These are phyloP conservation scores for Ephestia elutella DNA, from an alignment of 1,140 invertebrate genomes.

Conservation along the genomic window DNA sequence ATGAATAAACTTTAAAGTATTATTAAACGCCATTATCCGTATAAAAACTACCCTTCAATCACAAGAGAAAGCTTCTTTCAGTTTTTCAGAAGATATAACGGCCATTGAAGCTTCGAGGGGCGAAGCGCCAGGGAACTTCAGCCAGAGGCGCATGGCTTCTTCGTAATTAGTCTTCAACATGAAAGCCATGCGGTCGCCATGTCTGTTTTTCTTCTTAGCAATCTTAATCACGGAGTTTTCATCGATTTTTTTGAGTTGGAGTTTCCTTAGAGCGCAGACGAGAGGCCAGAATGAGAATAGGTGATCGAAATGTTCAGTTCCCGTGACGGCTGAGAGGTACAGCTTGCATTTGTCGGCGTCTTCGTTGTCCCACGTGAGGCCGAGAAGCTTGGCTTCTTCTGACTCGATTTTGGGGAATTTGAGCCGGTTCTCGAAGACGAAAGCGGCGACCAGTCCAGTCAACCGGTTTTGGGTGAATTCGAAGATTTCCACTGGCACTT, in stretches of 20 bases:
- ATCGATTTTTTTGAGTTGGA: slow-evolving; percentile 44
- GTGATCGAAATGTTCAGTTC: slow-evolving; percentile 43
- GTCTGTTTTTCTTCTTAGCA: slow-evolving; percentile 43
- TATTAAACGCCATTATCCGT: too few species aligned
- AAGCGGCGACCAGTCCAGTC: slow-evolving; percentile 40
- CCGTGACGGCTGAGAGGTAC: slow-evolving; percentile 44
- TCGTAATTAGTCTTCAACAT: slow-evolving; percentile 28
- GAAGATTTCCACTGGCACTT: slow-evolving; percentile 28
- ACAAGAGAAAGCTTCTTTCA: slow-evolving; percentile 14
- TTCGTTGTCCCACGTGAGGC: slow-evolving; percentile 41
- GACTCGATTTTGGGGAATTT: slow-evolving; percentile 31
- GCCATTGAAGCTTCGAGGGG: slow-evolving; percentile 16
- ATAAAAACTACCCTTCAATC: not conserved
- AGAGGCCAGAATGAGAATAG: slow-evolving; percentile 50
- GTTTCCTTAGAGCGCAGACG: slow-evolving; percentile 44
- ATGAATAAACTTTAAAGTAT: too few species aligned
- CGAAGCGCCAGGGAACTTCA: slow-evolving; percentile 24
- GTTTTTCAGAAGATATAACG: not conserved
- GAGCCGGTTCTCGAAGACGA: slow-evolving; percentile 38
- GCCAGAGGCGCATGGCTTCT: slow-evolving; percentile 27
- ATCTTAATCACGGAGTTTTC: slow-evolving; percentile 39
- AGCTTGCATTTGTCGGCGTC: slow-evolving; percentile 28
- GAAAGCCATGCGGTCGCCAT: slow-evolving; percentile 28
- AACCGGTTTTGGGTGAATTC: slow-evolving; percentile 52
- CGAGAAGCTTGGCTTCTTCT: slow-evolving; percentile 35